Base-by-base conservation (phyloP, 2,888 invertebrate species). In the Halocaridina rubra region DNA sequence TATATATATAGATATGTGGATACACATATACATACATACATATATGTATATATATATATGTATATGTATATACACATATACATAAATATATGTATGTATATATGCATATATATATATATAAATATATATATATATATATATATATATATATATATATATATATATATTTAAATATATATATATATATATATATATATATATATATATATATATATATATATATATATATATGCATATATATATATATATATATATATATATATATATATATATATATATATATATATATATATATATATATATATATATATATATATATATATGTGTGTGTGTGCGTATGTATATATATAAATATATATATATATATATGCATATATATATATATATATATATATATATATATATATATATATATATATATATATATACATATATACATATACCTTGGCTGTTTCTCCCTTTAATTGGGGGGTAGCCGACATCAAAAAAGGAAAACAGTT, bases 241-340 rank as follows among this genome's bases (percentile, higher is more conserved):
- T 64, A 29, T 64, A 29, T 64, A 29, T 64, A 29, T 64, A 29
- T 64, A 53, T 57, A 76, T 59, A 76, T 76, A 76, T 53, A 77
- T 77, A 77, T 27, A 77, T 77, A 77, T 77, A 27, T 59, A 77
- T 24, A 59, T 61, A 77, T 77, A 77, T 77, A 77, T 77, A 77
- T 61, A 77, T 61, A 77, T 77, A 77, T 59, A 77, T 77, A 77
- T 77, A 77, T 77, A 77, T 77, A 77, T 77, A 77, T 61, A 76
- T 61, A 77, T 61, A 77, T 61, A 77, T 61, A 77, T 61, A 77
- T 61, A 77, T 27, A 77, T 53, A 77, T 61, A 77, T 53, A 61
- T 61, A 77, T 53, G 59, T 27, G 19, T 61, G n/a, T 61, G 24
- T 61, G 24, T 61, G 24, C 57, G 24, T 76, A 27, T 24, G n/a